Percentiles rank a stretch among this genome's conserved stretches.
These are phyloP conservation scores for Sula dactylatra DNA, from an alignment of 2,113 vertebrate species.

Conservation along the genomic window DNA sequence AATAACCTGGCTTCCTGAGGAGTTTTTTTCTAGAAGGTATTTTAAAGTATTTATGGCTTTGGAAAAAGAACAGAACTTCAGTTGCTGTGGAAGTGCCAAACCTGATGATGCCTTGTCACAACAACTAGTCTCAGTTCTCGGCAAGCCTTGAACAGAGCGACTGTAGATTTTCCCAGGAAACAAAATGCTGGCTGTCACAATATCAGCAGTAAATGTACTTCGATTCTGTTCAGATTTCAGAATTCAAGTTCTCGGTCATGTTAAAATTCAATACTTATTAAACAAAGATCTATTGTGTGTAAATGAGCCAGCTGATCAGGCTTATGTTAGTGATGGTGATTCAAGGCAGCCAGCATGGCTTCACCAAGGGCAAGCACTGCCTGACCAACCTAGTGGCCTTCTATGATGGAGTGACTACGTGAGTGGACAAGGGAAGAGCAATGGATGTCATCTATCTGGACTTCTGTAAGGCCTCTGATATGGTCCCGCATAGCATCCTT, in stretches of 20 bases:
- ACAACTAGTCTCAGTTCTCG: neutral
- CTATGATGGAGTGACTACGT: no score
- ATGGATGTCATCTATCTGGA: no score
- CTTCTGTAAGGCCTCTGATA: no score
- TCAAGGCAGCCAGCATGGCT: no score
- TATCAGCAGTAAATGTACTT: neutral
- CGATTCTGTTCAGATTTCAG: neutral
- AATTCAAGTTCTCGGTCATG: neutral
- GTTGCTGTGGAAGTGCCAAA: slow-evolving; percentile 11
- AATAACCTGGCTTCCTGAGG: neutral
- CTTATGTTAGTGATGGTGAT: no score
- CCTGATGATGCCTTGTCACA: slow-evolving; percentile 10
- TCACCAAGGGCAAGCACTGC: no score
- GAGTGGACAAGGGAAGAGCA: no score
- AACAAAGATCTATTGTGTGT: neutral
- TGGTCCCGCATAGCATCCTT: no score
- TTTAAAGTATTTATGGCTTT: neutral
- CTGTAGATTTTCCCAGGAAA: slow-evolving; percentile 3
- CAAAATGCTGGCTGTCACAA: slow-evolving; percentile 7
- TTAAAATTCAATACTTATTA: neutral
- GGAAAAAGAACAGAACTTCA: neutral
- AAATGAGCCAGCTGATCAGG: neutral
- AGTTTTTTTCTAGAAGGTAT: neutral
- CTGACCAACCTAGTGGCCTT: no score
- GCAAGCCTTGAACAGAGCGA: neutral